These are phyloP conservation scores for Melipona bicolor DNA, from an alignment of 2,888 invertebrate genomes.

Conservation along the genomic window DNA sequence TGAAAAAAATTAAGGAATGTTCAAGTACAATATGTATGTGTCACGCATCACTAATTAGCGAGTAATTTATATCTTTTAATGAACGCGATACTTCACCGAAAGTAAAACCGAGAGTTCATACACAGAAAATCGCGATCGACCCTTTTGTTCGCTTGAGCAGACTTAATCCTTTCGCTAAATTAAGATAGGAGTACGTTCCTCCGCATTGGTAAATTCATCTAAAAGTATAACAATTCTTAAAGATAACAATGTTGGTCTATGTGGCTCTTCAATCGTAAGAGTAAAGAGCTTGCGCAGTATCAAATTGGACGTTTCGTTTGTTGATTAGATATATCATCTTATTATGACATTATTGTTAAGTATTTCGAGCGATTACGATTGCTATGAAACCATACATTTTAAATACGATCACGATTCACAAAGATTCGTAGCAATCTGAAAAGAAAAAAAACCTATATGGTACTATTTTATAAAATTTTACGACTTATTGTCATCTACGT, in stretches of 20 bases:
- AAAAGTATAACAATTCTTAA: conserved; percentile 60
- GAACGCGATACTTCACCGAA: too few relatives aligned
- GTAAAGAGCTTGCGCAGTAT: conserved; percentile 2
- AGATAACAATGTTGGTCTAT: conserved; percentile 18
- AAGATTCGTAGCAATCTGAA: conserved; percentile 18
- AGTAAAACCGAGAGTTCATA: not conserved
- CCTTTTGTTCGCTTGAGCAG: conserved; percentile 47
- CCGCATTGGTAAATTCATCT: conserved; percentile 42
- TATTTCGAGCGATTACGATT: conserved; percentile 18
- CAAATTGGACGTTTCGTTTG: conserved; percentile 5
- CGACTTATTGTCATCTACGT: not conserved
- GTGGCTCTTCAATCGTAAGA: conserved; percentile 17
- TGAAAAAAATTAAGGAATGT: conserved; percentile 40
- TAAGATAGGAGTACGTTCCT: conserved; percentile 12
- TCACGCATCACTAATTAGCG: too few relatives aligned
- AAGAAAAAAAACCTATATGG: not conserved
- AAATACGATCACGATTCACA: conserved; percentile 24
- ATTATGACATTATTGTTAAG: conserved; percentile 8
- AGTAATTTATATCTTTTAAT: not conserved
- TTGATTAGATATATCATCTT: not conserved
- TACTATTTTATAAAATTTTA: not conserved
- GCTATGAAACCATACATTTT: conserved; percentile 5
- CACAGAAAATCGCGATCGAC: conserved; percentile 23
- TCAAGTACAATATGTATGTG: not conserved
- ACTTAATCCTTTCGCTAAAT: conserved; percentile 22